Evolutionary conservation across 2,113 vertebrate species (phyloP).

Genomic region (Pionites leucogaster): DNA sequence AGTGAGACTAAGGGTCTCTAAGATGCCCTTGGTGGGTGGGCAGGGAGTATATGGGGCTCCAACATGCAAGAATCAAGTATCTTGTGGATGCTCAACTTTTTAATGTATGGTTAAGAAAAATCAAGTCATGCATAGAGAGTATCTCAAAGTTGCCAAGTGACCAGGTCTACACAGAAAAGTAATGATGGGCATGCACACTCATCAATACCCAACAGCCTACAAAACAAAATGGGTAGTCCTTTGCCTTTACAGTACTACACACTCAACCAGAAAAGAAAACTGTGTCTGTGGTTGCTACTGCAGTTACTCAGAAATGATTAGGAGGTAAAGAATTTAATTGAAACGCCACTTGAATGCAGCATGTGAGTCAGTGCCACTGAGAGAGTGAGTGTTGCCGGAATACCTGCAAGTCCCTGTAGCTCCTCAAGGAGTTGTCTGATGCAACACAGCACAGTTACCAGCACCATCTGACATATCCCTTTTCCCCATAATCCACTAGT

Average conservation of each 20-base stretch:
- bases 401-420: constrained; percentile 49
- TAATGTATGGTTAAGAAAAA: constrained; percentile 13
- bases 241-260: not conserved
- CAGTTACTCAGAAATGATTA: constrained; percentile 8
- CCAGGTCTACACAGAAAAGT: not conserved
- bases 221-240: not conserved
- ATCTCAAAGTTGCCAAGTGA: not conserved
- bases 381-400: constrained; percentile 10
- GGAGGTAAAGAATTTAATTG: not conserved
- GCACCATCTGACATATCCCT: constrained; percentile 25
- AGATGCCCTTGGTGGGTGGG: not conserved
- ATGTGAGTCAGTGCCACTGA: constrained; percentile 24
- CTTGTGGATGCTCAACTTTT: not conserved
- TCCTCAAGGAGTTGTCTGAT: constrained; percentile 31
- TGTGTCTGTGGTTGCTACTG: not conserved
- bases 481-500: constrained; percentile 47
- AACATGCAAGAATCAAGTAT: constrained; percentile 2
- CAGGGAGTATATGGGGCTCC: not conserved
- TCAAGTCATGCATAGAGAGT: not conserved
- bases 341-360: not conserved
- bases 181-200: not conserved
- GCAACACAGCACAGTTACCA: constrained; percentile 41
- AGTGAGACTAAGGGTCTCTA: not conserved
- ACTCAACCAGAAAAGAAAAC: not conserved
- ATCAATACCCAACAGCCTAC: not conserved